These are phyloP conservation scores for Bombus consobrinus DNA, from an alignment of 1,140 invertebrate genomes.

Conservation along the genomic window DNA sequence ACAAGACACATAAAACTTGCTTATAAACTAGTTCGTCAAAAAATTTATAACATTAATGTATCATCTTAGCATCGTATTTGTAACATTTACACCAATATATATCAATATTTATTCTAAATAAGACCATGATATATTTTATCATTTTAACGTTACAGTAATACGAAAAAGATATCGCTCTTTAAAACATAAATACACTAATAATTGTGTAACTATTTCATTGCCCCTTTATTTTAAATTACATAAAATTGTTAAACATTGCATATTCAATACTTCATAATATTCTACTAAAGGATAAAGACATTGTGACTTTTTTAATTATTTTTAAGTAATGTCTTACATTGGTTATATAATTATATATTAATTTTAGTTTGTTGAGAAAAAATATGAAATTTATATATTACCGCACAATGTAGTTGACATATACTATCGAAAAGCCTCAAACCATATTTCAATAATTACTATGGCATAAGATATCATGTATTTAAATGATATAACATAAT, in stretches of 20 bases:
- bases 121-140: constrained; percentile 11
- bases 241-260: constrained; percentile 17
- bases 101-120: not conserved
- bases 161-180: not conserved
- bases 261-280: constrained; percentile 16
- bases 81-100: not conserved
- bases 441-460: constrained; percentile 6
- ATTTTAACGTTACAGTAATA: constrained; percentile 11
- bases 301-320: not conserved
- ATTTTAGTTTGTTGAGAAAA: constrained; percentile 30
- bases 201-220: not conserved
- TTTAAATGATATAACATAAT: not conserved
- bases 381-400: constrained; percentile 33
- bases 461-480: not conserved
- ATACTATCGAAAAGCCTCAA: constrained; percentile 10
- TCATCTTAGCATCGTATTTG: not conserved
- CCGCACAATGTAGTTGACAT: constrained; percentile 8
- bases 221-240: constrained; percentile 13
- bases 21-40: not conserved
- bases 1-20: not conserved
- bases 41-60: constrained; percentile 13
- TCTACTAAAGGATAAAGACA: constrained; percentile 13
- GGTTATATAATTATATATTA: constrained; percentile 26
- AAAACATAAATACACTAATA: not conserved
- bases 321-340: constrained; percentile 24